These are phyloP conservation scores for Aplochiton taeniatus DNA, from an alignment of 2,797 vertebrate species.

Conservation along the genomic window DNA sequence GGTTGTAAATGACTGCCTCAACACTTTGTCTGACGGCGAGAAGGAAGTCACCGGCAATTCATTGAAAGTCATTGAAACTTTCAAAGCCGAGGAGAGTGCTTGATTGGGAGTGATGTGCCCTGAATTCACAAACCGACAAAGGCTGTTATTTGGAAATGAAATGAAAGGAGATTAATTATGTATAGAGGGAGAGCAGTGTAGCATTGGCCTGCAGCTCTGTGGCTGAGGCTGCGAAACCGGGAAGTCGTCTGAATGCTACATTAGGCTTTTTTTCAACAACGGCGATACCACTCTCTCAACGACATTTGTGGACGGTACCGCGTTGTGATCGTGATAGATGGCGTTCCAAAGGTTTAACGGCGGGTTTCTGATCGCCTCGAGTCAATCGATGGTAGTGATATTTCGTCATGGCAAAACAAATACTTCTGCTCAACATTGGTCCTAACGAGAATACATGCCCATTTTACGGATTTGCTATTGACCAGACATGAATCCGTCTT, in stretches of 20 bases:
- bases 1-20: slow-evolving; percentile 54
- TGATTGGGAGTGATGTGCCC: slow-evolving; percentile 64
- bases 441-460: background rate
- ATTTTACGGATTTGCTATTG: slow-evolving; percentile 1
- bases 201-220: slow-evolving; percentile 48
- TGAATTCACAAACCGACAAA: slow-evolving; percentile 53
- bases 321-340: background rate
- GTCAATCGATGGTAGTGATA: slow-evolving; percentile 19
- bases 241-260: slow-evolving; percentile 17
- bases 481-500: background rate
- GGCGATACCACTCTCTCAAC: background rate
- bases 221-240: slow-evolving; percentile 44
- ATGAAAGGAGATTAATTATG: slow-evolving; percentile 61
- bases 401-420: slow-evolving; percentile 14
- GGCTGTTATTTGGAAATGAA: slow-evolving; percentile 59
- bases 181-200: slow-evolving; percentile 54
- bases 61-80: slow-evolving; percentile 61
- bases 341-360: background rate
- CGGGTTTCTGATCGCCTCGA: slow-evolving; percentile 12
- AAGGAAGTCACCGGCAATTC: slow-evolving; percentile 52
- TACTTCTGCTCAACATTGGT: background rate
- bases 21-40: slow-evolving; percentile 40
- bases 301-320: background rate
- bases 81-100: slow-evolving; percentile 48
- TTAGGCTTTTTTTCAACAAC: background rate